Evolutionary conservation across 2,113 vertebrate species (phyloP).

Genomic region (Potamarius usumacintae): DNA sequence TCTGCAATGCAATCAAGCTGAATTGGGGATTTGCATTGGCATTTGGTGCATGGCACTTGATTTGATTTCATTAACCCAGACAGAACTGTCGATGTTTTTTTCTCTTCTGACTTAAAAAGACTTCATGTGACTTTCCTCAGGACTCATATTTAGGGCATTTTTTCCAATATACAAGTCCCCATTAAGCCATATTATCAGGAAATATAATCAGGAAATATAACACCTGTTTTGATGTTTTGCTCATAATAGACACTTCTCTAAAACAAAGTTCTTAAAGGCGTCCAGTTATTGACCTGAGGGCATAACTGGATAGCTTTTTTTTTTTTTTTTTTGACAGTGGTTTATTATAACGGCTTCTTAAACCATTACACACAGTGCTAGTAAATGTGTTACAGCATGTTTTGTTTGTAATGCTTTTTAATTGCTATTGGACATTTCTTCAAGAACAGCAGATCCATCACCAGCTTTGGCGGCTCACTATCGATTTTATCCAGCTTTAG

Average conservation of each 20-base stretch:
- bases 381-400: not conserved
- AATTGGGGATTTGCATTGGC: conserved; percentile 1
- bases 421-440: not conserved
- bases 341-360: conserved; percentile 31
- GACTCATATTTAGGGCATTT: conserved; percentile 1
- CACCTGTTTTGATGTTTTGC: not conserved
- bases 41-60: conserved; percentile 3
- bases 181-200: not conserved
- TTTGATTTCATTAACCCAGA: not conserved
- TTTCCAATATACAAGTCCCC: not conserved
- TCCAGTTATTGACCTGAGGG: not conserved
- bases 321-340: not conserved
- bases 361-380: not conserved
- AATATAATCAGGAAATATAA: not conserved
- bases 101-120: not conserved
- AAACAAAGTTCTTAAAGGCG: not conserved
- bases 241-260: not conserved
- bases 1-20: conserved; percentile 11
- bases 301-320: not conserved
- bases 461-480: not conserved
- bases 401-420: conserved; percentile 12
- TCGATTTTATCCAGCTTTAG: not conserved
- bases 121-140: not conserved
- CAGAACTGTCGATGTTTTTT: not conserved
- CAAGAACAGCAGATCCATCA: not conserved